Conservation (phyloP, 2,113 vertebrate genomes). For the Melanerpes formicivorus region DNA sequence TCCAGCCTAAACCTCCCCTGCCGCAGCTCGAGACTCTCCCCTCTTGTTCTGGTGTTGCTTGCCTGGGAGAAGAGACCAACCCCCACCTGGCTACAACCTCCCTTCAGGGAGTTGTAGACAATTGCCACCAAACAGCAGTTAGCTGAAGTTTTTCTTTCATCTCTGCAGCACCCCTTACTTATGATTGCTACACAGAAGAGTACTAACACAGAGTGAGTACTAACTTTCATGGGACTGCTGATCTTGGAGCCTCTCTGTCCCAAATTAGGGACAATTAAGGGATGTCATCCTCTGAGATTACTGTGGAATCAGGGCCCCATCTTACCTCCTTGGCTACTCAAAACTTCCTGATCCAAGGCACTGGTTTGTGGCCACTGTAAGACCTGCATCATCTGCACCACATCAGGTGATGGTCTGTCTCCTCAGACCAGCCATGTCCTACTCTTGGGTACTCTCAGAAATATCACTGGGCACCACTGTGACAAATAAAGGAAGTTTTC, state of each 20-base stretch:
- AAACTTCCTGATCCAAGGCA: not conserved
- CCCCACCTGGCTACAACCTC: too few species aligned
- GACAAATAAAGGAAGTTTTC: not conserved
- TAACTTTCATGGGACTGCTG: fast-evolving
- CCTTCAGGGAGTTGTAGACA: too few species aligned
- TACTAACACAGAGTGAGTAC: conserved; percentile 74
- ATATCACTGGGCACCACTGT: not conserved
- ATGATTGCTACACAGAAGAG: not conserved
- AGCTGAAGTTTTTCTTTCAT: not conserved
- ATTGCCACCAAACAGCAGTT: not conserved
- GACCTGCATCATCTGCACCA: not conserved
- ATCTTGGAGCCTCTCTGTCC: not conserved
- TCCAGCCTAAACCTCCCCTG: too few species aligned
- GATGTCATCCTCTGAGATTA: not conserved
- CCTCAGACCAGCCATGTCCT: not conserved
- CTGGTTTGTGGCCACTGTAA: not conserved
- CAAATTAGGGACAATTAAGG: fast-evolving
- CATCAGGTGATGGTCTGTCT: not conserved
- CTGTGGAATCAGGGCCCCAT: fast-evolving
- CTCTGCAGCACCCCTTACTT: not conserved
- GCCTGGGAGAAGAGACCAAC: too few species aligned
- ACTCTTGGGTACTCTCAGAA: not conserved
- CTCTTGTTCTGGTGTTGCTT: too few species aligned
- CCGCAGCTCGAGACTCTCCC: too few species aligned
- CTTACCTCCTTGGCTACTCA: not conserved